Evolutionary conservation across 2,797 vertebrate species (phyloP).

Genomic region (Sparidentex hasta): DNA sequence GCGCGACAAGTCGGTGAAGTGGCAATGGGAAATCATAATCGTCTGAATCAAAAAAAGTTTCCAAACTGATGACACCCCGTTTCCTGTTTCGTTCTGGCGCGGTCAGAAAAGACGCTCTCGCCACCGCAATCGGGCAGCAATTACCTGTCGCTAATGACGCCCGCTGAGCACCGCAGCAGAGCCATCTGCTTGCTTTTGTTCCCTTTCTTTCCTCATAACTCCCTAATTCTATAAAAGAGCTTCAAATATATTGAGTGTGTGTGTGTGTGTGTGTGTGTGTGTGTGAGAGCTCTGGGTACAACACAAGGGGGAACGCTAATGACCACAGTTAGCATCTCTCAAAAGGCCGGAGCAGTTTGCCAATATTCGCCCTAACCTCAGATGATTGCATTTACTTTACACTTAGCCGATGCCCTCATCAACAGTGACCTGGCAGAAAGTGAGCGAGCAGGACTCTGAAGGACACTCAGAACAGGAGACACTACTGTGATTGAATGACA

Average conservation of each 20-base stretch:
- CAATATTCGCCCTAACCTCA: conserved; percentile 76
- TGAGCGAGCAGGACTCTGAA: conserved; percentile 38
- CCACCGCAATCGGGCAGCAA: conserved; percentile 58
- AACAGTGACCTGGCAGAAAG: conserved; percentile 31
- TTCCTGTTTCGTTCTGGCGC: conserved; percentile 34
- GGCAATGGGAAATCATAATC: neutral
- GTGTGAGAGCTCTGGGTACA: conserved; percentile 42
- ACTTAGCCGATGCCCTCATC: conserved; percentile 49
- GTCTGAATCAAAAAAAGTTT: conserved; percentile 16
- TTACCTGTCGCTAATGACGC: conserved; percentile 78
- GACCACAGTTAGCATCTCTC: conserved; percentile 60
- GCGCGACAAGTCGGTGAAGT: conserved; percentile 4
- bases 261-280: neutral
- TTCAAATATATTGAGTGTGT: conserved; percentile 9
- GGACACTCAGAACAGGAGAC: conserved; percentile 41
- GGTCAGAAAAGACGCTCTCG: conserved; percentile 19
- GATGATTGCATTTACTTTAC: conserved; percentile 71
- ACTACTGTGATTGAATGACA: conserved; percentile 21
- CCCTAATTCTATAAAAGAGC: conserved; percentile 35
- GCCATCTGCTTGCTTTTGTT: conserved; percentile 76
- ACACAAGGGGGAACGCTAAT: conserved; percentile 61
- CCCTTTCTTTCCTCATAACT: conserved; percentile 46
- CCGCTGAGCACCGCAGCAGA: conserved; percentile 47
- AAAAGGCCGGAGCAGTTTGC: conserved; percentile 64
- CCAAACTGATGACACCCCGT: conserved; percentile 10